These are phyloP conservation scores for Nycticryphes semicollaris DNA, from an alignment of 2,113 vertebrate genomes.

Conservation along the genomic window DNA sequence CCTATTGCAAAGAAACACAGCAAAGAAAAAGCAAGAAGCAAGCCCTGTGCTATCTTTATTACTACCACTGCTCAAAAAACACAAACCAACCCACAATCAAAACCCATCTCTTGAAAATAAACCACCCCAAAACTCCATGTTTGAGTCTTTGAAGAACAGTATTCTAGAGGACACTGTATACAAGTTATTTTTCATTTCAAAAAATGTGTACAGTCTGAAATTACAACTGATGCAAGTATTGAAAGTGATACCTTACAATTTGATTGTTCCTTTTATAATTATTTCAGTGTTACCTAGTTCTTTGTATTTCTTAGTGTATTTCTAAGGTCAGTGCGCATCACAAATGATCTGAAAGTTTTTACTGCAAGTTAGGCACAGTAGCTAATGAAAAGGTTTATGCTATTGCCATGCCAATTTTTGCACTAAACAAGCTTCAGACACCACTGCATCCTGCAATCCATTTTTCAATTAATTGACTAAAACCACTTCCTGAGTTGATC, in stretches of 20 bases:
- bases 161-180: neutral
- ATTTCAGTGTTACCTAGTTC: neutral
- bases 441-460: neutral
- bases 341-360: neutral
- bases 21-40: neutral
- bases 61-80: neutral
- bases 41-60: neutral
- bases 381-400: neutral
- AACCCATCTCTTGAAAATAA: neutral
- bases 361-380: fast-evolving
- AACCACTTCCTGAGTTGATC: neutral
- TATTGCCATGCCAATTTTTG: neutral
- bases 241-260: neutral
- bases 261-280: neutral
- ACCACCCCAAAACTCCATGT: neutral
- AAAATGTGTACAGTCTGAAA: neutral
- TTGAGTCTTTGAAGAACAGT: neutral
- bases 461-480: neutral
- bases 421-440: neutral
- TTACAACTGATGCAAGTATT: neutral
- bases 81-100: neutral
- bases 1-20: neutral
- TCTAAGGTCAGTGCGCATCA: neutral
- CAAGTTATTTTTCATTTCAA: neutral
- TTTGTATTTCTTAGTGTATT: neutral